A percentile compares a stretch with the other conserved stretches of the same genome.
Evolutionary conservation across 2,888 invertebrate species (phyloP).

Genomic region (Lagria hirta): DNA sequence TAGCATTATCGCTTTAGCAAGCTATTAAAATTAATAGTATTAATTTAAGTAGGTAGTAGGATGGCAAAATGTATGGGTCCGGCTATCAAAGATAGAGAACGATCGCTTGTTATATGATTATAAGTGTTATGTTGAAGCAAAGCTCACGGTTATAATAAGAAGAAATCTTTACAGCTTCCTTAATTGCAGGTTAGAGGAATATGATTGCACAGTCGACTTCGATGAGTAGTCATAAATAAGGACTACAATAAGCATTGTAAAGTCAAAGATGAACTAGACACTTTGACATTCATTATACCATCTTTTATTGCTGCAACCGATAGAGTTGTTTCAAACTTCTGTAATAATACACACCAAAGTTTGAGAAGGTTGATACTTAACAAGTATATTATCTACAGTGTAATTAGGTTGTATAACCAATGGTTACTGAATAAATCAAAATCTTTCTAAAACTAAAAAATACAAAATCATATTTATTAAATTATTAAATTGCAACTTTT

Average conservation of each 20-base stretch:
- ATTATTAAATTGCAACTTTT: no score
- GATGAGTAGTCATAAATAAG: slow-evolving; percentile 48
- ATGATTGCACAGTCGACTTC: slow-evolving; percentile 40
- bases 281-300: slow-evolving; percentile 28
- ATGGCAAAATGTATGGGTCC: slow-evolving; percentile 21
- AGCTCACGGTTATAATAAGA: slow-evolving; percentile 28
- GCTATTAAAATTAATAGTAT: slow-evolving; percentile 23
- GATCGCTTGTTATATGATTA: slow-evolving; percentile 28
- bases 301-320: slow-evolving; percentile 27
- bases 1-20: slow-evolving; percentile 20
- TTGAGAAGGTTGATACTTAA: no score
- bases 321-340: slow-evolving; percentile 26
- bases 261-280: slow-evolving; percentile 32
- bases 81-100: slow-evolving; percentile 21
- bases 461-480: no score
- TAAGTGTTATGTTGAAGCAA: slow-evolving; percentile 25
- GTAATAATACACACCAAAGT: slow-evolving; percentile 25
- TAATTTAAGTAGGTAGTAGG: slow-evolving; percentile 16
- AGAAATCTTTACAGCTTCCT: slow-evolving; percentile 33
- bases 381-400: no score
- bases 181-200: slow-evolving; percentile 42
- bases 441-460: no score
- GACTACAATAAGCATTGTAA: slow-evolving; percentile 44
- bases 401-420: no score
- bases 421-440: no score